Conservation (phyloP, 2,888 invertebrate species). For the Drosophila villosipedis region DNA sequence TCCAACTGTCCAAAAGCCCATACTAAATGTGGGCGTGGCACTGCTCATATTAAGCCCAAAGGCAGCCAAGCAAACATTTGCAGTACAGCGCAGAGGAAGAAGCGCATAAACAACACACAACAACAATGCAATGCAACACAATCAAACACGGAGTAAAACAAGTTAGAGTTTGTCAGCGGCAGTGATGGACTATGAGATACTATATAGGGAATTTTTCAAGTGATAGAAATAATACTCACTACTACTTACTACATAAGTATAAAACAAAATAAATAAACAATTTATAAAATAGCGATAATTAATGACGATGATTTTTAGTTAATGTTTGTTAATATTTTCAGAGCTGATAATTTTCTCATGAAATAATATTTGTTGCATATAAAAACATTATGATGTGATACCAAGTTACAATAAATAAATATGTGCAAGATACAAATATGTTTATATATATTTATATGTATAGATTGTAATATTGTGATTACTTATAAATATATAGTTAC, state of each 20-base stretch:
- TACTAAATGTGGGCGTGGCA: slow-evolving; percentile 55
- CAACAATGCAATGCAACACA: slow-evolving; percentile 38
- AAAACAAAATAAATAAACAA: background rate
- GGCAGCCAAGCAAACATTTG: slow-evolving; percentile 75
- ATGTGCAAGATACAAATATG: background rate
- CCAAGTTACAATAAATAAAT: background rate
- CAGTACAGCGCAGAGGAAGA: slow-evolving; percentile 41
- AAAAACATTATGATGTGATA: background rate
- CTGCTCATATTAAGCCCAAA: slow-evolving; percentile 62
- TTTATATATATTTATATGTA: background rate
- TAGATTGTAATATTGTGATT: background rate
- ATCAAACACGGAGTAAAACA: slow-evolving; percentile 29
- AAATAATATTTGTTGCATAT: background rate
- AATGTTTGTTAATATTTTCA: background rate
- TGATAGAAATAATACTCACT: background rate
- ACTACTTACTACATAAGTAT: background rate
- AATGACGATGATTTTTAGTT: background rate
- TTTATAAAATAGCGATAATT: background rate
- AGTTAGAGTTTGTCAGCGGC: background rate
- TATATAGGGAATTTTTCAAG: background rate
- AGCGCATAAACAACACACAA: slow-evolving; percentile 47
- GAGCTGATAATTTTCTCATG: background rate
- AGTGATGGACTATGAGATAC: slow-evolving; percentile 9
- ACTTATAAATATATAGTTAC: background rate
- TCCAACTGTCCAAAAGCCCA: slow-evolving; percentile 10